Conservation (phyloP, 2,797 vertebrate species). For the Propithecus perrieri region DNA sequence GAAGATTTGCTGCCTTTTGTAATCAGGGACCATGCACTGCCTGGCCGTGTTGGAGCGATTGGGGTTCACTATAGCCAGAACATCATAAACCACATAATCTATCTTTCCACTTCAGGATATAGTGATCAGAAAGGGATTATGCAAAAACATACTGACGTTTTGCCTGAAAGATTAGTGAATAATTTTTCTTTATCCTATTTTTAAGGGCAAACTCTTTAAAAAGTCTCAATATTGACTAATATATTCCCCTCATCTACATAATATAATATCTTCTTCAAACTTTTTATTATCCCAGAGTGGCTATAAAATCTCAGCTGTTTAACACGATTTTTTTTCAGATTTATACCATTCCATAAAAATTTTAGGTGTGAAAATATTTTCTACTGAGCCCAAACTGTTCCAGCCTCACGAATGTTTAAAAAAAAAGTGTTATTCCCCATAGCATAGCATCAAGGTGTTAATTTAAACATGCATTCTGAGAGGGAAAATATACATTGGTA, state of each 20-base stretch:
- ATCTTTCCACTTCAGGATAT: neutral
- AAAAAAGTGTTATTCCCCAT: conserved; percentile 36
- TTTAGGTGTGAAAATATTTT: conserved; percentile 63
- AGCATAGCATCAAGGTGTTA: conserved; percentile 39
- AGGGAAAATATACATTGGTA: neutral
- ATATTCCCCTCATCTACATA: conserved; percentile 55
- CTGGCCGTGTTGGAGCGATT: no score
- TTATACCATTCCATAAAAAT: conserved; percentile 70
- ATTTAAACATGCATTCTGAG: conserved; percentile 41
- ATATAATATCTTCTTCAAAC: conserved; percentile 63
- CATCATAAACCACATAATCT: neutral
- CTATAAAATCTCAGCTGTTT: conserved; percentile 78
- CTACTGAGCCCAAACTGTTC: conserved; percentile 44
- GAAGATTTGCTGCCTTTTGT: neutral
- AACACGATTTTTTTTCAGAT: conserved; percentile 67
- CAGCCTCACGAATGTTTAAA: neutral
- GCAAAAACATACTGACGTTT: conserved; percentile 50
- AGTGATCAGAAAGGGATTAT: conserved; percentile 4
- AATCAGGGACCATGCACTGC: neutral
- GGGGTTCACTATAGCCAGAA: neutral
- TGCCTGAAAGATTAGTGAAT: conserved; percentile 21
- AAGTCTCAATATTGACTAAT: conserved; percentile 67
- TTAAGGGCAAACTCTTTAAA: conserved; percentile 64
- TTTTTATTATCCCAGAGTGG: conserved; percentile 73
- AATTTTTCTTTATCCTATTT: conserved; percentile 45